Base-by-base conservation (phyloP, 2,888 invertebrate species). In the Lithophane ornitopus region DNA sequence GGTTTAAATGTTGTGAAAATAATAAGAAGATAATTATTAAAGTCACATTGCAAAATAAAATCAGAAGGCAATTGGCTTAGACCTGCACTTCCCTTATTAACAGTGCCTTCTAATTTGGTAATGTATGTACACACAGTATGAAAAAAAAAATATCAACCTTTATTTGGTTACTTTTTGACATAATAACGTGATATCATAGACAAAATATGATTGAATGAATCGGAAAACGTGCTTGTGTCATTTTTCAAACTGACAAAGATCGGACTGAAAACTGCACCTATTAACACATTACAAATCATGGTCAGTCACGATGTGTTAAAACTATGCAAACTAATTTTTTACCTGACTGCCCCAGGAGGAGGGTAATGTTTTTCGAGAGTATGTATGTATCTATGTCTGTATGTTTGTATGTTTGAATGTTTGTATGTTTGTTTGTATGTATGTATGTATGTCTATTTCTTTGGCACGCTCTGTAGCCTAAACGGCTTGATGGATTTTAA, bases 221-320 rank as follows among this genome's bases (percentile, higher is more conserved):
- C 56, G 28, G 19, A 74, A 74, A 49, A 74, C 41, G 1, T 41
- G 22, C 9, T 28, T 28, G 28, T 74, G 28, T 74, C 74, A 28
- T 74, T 49, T 59, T 54, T 41, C 28, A 26, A 72, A 72, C 73
- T 72, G 46, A 73, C 46, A 72, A 73, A 58, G 19, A 73, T 73
- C 26, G 16, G 14, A 26, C 19, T 72, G 44, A 73, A 74, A 54
- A 46, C 62, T 54, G 39, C 22, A 75, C 46, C 44, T 39, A 63
- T 74, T 62, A 61, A 62, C 74, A 75, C 62, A 56, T 62, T 46
- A 54, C 26, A 46, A 62, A 63, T 41, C 59, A 54, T 22, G 62
- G 56, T 7, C 34, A 62, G 75, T 26, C 54, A 56, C 76, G 39
- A 74, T 28, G 16, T 34, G 34, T 41, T 49, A 39, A 67, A 66